phyloP scores from a whole-genome alignment of 2,113 vertebrate species.

The Planiliza haematocheilus region DNA sequence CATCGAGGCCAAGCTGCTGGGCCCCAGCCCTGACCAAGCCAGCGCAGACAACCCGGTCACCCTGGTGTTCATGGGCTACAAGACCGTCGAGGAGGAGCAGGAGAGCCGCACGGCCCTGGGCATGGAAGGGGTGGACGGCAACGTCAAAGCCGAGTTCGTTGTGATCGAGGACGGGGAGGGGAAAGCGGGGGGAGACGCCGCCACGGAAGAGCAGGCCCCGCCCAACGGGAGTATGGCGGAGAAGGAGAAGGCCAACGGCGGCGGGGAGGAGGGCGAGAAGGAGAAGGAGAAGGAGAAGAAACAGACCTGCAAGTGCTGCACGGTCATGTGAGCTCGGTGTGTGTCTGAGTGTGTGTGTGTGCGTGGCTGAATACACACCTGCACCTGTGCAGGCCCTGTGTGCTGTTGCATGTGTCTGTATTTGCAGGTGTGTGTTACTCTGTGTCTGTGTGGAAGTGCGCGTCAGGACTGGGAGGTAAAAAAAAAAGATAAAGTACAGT shows the following conservation, averaged over 20 bases:
- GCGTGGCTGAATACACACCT: conserved; percentile 27
- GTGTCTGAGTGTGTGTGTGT: neutral
- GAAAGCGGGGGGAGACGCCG: conserved; percentile 80
- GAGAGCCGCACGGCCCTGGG: conserved; percentile 91
- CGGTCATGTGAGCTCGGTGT: conserved; percentile 89
- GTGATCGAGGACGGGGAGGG: conserved; percentile 91
- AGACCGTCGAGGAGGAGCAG: conserved; percentile 93
- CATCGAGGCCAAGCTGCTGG: conserved; percentile 85
- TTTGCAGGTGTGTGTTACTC: conserved; percentile 55
- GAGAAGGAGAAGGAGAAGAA: conserved; percentile 86
- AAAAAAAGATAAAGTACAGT: conserved; percentile 57
- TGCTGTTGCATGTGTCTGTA: conserved; percentile 64
- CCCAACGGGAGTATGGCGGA: conserved; percentile 89
- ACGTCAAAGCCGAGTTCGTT: conserved; percentile 94
- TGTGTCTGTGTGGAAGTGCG: conserved; percentile 48
- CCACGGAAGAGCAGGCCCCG: conserved; percentile 78
- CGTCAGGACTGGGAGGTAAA: conserved; percentile 52
- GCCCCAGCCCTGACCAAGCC: conserved; percentile 84
- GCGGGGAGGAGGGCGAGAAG: conserved; percentile 78
- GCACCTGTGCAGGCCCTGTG: conserved; percentile 44
- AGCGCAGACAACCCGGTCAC: conserved; percentile 94
- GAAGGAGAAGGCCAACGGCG: conserved; percentile 87
- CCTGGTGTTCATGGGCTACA: conserved; percentile 99
- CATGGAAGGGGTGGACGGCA: conserved; percentile 85
- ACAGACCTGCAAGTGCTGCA: conserved; percentile 95